Conservation (phyloP, 1,140 invertebrate species). For the Ridgeia piscesae region DNA sequence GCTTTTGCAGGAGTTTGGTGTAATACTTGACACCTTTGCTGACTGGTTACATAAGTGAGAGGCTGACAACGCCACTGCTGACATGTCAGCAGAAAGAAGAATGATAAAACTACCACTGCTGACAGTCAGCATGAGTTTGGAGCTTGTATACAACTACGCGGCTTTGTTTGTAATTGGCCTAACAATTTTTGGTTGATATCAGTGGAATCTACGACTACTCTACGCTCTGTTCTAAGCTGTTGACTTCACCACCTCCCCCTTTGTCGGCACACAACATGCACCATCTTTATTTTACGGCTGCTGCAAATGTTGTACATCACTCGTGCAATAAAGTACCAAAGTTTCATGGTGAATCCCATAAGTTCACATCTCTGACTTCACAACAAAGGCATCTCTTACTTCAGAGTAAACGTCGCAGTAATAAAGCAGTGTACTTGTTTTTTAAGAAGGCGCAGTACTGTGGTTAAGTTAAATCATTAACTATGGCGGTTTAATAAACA, state of each 20-base stretch:
- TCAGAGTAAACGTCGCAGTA: background rate
- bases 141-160: no score
- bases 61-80: background rate
- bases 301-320: no score
- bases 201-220: no score
- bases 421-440: background rate
- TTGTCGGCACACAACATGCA: no score
- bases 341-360: background rate
- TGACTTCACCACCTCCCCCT: no score
- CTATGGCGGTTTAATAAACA: background rate
- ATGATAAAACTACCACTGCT: background rate
- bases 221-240: no score
- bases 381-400: background rate
- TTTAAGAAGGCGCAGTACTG: background rate
- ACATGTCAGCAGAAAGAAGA: background rate
- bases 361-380: background rate
- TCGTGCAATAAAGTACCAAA: background rate
- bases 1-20: background rate
- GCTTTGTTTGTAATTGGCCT: no score
- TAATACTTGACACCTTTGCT: background rate
- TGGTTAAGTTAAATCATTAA: background rate
- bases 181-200: no score
- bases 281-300: no score
- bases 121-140: background rate
- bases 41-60: background rate